Evolutionary conservation across 2,888 invertebrate genomes (phyloP), one percentile per base, ranked within the genome.

Genomic region (Branchellion lobata): DNA sequence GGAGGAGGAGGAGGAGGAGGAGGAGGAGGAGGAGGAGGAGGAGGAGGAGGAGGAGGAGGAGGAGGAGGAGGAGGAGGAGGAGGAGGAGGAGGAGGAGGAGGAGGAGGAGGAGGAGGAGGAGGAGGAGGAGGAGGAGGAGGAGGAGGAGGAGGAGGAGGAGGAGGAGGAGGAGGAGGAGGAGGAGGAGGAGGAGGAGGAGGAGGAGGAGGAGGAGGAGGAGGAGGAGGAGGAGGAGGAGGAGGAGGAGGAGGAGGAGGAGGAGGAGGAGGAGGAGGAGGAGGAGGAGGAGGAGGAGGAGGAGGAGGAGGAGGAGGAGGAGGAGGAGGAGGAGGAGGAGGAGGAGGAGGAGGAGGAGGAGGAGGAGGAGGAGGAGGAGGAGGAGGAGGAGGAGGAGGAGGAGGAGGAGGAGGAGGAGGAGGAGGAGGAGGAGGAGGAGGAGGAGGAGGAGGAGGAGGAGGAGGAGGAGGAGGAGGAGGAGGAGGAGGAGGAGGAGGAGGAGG

Each of bases 351-450:
- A 53, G 18, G 75, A 75, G 53, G 47, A 36, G 11, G n/a, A 29
- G 11, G 47, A 40, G 1, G 75, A 68, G 78, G 78, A 57, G 57
- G 57, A 57, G 1, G 1, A 57, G n/a, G n/a, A n/a, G n/a, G n/a
- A n/a, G n/a, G n/a, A n/a, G n/a, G 93, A 84, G 71, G 80, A 84
- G 11, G 85, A 86, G 81, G 82, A 86, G 82, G 81, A 83, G 27
- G 81, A 85, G 61, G 84, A 84, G 0, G 57, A 84, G 51, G 81
- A 84, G 21, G 82, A 84, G 21, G 84, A 86, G 27, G 14, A 71
- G 11, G n/a, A n/a, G n/a, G n/a, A n/a, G n/a, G n/a, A n/a, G n/a
- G n/a, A n/a, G n/a, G n/a, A n/a, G 24, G 14, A 27, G 31, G n/a
- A 72, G 18, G 5, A 34, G 21, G 1, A 1, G 68, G 1, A 21